phyloP scores from a whole-genome alignment of 2,888 invertebrate genomes.

The Plusia festucae region DNA sequence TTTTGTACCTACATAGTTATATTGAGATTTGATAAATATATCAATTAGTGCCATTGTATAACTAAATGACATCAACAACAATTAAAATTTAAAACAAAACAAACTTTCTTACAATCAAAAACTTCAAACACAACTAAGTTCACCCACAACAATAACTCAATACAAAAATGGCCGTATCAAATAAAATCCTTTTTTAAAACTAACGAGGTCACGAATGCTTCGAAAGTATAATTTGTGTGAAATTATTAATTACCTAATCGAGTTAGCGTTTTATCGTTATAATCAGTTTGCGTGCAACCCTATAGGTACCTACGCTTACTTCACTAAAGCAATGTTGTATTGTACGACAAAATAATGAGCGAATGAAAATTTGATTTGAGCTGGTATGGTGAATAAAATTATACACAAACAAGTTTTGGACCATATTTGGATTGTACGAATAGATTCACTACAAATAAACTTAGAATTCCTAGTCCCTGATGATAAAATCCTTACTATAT shows the following conservation, averaged over 20 bases:
- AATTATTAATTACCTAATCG: conserved; percentile 83
- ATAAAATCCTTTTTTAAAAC: conserved; percentile 45
- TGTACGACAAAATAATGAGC: background rate
- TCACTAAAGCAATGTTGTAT: background rate
- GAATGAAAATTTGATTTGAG: background rate
- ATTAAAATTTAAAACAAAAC: background rate
- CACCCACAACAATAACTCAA: conserved; percentile 44
- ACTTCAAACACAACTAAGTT: conserved; percentile 32
- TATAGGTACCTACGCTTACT: background rate
- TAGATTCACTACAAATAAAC: too few species aligned
- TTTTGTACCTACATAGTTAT: too few species aligned
- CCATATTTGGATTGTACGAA: too few species aligned
- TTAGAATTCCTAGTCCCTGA: too few species aligned
- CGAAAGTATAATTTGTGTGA: conserved; percentile 81
- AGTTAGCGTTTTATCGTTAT: conserved; percentile 67
- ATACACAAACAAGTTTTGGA: too few species aligned
- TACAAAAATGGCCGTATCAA: conserved; percentile 41
- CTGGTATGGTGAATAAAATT: too few species aligned
- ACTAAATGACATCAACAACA: background rate
- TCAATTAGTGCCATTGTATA: too few species aligned
- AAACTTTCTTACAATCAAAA: background rate
- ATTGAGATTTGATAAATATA: too few species aligned
- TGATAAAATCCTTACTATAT: too few species aligned
- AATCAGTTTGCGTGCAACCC: conserved; percentile 52
- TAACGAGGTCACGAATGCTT: conserved; percentile 58